Percentiles rank a stretch among this genome's conserved stretches.
phyloP scores from a whole-genome alignment of 2,113 vertebrate genomes.

The Nycticorax nycticorax region DNA sequence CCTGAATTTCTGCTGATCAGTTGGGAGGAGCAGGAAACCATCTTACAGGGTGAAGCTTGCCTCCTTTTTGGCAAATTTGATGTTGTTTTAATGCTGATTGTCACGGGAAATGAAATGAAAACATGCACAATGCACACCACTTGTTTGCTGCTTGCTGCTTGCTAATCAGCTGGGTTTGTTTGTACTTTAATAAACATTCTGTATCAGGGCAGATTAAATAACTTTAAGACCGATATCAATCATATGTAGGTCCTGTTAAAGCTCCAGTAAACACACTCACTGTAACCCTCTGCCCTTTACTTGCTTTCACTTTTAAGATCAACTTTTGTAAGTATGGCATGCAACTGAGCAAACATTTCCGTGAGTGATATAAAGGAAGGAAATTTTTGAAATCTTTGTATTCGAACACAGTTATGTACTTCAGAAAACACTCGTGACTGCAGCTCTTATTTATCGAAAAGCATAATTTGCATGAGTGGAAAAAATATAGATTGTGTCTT shows the following conservation, averaged over 20 bases:
- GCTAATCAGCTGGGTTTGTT: neutral
- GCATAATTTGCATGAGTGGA: neutral
- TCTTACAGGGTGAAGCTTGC: neutral
- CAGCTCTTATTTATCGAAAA: neutral
- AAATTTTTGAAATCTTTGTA: neutral
- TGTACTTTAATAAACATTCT: neutral
- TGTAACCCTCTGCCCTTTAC: neutral
- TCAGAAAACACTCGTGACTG: neutral
- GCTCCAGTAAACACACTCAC: neutral
- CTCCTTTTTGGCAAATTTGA: conserved; percentile 45
- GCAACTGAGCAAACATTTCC: neutral
- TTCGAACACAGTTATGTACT: neutral
- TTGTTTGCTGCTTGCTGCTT: neutral
- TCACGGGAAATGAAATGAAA: conserved; percentile 44
- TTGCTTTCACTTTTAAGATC: neutral
- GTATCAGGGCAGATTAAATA: neutral
- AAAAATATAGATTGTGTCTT: neutral
- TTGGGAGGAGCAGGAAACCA: neutral
- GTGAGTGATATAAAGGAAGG: neutral
- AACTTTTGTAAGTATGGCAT: neutral
- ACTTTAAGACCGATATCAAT: neutral
- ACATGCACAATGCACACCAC: neutral
- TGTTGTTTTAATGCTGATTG: conserved; percentile 31
- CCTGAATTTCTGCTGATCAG: conserved; percentile 1
- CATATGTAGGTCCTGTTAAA: neutral